Percentiles rank a stretch among this genome's conserved stretches.
These are phyloP conservation scores for Octodon degus DNA, from an alignment of 2,113 vertebrate species.

Conservation along the genomic window DNA sequence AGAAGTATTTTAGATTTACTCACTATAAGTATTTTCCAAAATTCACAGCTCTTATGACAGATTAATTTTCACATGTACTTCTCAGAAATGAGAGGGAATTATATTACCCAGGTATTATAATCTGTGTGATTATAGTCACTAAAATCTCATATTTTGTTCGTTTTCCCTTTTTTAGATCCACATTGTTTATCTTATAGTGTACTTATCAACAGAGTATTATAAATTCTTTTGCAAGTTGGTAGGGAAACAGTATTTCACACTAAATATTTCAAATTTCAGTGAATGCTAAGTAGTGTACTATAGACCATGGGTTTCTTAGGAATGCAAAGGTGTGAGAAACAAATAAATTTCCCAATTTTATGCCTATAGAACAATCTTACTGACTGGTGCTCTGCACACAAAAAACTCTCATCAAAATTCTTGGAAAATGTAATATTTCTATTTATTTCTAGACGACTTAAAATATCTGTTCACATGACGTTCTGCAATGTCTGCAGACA, in stretches of 20 bases:
- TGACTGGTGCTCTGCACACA: background rate
- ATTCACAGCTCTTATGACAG: background rate
- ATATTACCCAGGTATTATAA: background rate
- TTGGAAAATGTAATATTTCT: constrained; percentile 16
- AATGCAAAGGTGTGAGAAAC: background rate
- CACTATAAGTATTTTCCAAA: background rate
- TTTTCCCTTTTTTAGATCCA: background rate
- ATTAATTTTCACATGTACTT: constrained; percentile 18
- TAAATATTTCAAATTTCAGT: background rate
- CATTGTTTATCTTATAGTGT: background rate
- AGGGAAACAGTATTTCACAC: background rate
- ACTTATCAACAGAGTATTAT: background rate
- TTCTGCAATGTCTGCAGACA: background rate
- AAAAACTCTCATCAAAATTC: constrained; percentile 4
- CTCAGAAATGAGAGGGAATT: constrained; percentile 10
- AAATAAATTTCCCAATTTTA: background rate
- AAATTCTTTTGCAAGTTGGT: background rate
- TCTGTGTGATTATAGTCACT: background rate
- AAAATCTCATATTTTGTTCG: background rate
- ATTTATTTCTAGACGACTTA: background rate
- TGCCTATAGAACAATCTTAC: background rate
- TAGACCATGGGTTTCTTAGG: background rate
- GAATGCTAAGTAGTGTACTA: background rate
- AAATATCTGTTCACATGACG: background rate
- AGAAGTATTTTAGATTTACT: constrained; percentile 6